Evolutionary conservation across 1,140 invertebrate genomes (phyloP).

Genomic region (Platyscapa corneri): DNA sequence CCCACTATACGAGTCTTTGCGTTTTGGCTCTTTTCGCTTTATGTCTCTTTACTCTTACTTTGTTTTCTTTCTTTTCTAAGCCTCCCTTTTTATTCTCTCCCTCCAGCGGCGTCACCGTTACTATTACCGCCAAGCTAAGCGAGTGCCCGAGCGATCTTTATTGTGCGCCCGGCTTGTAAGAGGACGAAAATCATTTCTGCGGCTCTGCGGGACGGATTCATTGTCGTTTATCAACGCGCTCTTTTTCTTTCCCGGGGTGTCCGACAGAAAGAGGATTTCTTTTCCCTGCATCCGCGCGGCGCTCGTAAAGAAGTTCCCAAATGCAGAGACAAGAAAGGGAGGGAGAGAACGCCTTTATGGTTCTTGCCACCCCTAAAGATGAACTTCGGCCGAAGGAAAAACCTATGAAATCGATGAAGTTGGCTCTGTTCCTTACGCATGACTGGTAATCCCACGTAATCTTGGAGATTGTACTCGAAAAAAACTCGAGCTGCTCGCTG

Average conservation of each 20-base stretch:
- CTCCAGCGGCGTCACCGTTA: not conserved
- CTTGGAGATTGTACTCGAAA: not conserved
- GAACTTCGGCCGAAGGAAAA: not conserved
- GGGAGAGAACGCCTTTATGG: not conserved
- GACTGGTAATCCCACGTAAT: not conserved
- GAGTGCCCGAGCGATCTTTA: slow-evolving; percentile 2
- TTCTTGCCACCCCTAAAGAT: not conserved
- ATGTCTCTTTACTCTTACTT: not conserved
- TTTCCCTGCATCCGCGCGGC: not conserved
- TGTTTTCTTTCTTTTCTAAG: not conserved
- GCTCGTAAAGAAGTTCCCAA: not conserved
- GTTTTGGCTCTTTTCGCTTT: not conserved
- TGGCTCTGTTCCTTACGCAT: not conserved
- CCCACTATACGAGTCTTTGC: not conserved
- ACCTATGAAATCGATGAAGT: not conserved
- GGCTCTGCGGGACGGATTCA: not conserved
- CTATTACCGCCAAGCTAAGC: not conserved
- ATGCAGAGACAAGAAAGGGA: not conserved
- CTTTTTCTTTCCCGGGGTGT: not conserved
- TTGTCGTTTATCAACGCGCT: slow-evolving; percentile 6
- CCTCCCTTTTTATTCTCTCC: not conserved
- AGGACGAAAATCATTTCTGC: not conserved
- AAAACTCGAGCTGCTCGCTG: not conserved
- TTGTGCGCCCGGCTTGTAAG: not conserved
- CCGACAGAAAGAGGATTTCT: slow-evolving; percentile 1